Percentiles rank a stretch among this genome's conserved stretches.
These are phyloP conservation scores for Cyanoderma ruficeps DNA, from an alignment of 2,113 vertebrate species.

Conservation along the genomic window DNA sequence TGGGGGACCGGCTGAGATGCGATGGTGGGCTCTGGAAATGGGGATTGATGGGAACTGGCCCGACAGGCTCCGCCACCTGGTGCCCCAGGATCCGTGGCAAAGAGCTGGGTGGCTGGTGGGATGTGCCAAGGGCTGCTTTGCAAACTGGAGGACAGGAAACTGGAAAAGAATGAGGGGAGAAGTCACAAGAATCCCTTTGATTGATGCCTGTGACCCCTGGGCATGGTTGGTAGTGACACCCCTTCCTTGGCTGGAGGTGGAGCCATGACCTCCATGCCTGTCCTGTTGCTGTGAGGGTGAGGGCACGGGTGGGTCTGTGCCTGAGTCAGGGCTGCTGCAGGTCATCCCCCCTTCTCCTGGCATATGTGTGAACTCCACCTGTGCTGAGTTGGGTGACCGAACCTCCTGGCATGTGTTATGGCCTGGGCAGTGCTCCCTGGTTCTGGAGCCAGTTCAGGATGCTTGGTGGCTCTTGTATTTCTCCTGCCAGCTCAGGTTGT, in stretches of 20 bases:
- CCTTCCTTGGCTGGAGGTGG: not conserved
- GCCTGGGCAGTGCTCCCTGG: not conserved
- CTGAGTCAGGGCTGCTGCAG: accelerated
- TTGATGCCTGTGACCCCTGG: not conserved
- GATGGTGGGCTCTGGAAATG: not conserved
- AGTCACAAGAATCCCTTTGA: not conserved
- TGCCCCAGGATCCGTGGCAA: not conserved
- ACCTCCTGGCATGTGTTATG: not conserved
- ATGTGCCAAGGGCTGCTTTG: not conserved
- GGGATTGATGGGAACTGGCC: accelerated
- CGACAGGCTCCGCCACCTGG: accelerated
- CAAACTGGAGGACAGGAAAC: not conserved
- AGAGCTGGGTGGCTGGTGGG: not conserved
- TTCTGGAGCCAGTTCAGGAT: not conserved
- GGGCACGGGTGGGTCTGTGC: not conserved
- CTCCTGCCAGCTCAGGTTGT: not conserved
- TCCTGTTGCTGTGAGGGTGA: not conserved
- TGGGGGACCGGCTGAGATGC: accelerated
- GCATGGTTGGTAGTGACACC: not conserved
- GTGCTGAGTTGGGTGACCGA: not conserved
- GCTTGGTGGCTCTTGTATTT: not conserved
- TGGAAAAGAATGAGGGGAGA: not conserved
- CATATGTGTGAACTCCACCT: accelerated
- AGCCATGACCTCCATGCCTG: not conserved
- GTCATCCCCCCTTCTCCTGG: not conserved